A percentile compares a stretch with the other conserved stretches of the same genome.
Evolutionary conservation across 2,113 vertebrate genomes (phyloP).

Genomic region (Hipposideros armiger): DNA sequence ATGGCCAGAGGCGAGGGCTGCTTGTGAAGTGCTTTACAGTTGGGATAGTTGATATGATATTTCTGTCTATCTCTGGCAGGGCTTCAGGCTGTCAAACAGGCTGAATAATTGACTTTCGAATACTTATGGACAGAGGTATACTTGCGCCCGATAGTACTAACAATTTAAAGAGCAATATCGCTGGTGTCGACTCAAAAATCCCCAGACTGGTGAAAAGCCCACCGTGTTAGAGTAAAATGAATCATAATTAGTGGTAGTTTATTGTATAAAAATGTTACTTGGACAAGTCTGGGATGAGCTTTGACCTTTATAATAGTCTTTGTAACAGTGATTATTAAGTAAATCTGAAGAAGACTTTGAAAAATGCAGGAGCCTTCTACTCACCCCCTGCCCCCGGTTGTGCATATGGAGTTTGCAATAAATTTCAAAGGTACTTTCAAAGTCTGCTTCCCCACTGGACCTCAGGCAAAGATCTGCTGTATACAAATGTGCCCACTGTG

Average conservation of each 20-base stretch:
- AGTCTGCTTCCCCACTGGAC: neutral
- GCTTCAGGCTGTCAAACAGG: neutral
- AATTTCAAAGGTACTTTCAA: neutral
- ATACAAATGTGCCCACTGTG: neutral
- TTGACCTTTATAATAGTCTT: conserved; percentile 17
- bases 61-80: neutral
- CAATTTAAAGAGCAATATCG: neutral
- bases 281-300: neutral
- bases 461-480: neutral
- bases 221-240: neutral
- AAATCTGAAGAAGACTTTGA: neutral
- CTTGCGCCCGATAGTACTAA: neutral
- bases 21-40: neutral
- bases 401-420: neutral
- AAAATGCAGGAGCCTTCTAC: neutral
- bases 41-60: neutral
- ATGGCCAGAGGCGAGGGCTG: neutral
- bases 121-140: neutral
- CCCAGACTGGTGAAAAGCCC: neutral
- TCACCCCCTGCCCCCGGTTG: too few relatives aligned
- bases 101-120: neutral
- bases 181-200: neutral
- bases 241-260: neutral
- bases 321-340: neutral
- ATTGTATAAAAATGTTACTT: neutral